These are phyloP conservation scores for Myopa testacea DNA, from an alignment of 2,888 invertebrate species.

Conservation along the genomic window DNA sequence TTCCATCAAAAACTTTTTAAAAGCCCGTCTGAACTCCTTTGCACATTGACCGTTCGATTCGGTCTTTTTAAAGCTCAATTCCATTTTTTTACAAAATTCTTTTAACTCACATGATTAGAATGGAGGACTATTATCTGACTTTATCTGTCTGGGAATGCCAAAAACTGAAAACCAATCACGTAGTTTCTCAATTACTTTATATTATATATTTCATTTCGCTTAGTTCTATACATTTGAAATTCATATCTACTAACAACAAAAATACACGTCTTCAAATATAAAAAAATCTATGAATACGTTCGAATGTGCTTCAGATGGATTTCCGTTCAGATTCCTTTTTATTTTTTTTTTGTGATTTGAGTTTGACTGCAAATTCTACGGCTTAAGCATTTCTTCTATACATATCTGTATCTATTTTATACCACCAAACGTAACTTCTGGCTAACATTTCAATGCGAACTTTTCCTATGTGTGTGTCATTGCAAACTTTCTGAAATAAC, in stretches of 20 bases:
- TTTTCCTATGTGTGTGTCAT: conserved; percentile 52
- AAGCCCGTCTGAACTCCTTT: conserved; percentile 25
- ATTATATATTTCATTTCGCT: conserved; percentile 28
- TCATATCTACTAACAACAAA: conserved; percentile 36
- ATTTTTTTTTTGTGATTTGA: background rate
- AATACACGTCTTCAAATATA: conserved; percentile 25
- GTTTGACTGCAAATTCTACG: background rate
- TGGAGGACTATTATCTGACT: conserved; percentile 49
- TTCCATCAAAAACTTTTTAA: conserved; percentile 17
- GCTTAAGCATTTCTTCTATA: conserved; percentile 48
- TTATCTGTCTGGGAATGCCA: conserved; percentile 47
- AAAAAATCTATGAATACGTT: conserved; percentile 44
- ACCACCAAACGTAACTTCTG: conserved; percentile 48
- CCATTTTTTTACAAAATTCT: conserved; percentile 9
- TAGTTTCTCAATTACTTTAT: conserved; percentile 21
- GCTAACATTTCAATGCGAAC: conserved; percentile 54
- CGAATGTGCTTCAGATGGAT: conserved; percentile 29
- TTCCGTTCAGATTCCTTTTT: conserved; percentile 19
- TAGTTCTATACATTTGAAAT: conserved; percentile 37
- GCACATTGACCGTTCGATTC: conserved; percentile 35
- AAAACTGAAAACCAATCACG: conserved; percentile 42
- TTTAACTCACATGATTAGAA: conserved; percentile 35
- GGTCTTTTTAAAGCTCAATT: conserved; percentile 17
- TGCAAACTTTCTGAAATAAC: conserved; percentile 42
- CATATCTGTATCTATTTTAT: conserved; percentile 48